Percentiles rank a stretch among this genome's conserved stretches.
phyloP scores from a whole-genome alignment of 2,888 invertebrate genomes.

The Homarus gammarus region DNA sequence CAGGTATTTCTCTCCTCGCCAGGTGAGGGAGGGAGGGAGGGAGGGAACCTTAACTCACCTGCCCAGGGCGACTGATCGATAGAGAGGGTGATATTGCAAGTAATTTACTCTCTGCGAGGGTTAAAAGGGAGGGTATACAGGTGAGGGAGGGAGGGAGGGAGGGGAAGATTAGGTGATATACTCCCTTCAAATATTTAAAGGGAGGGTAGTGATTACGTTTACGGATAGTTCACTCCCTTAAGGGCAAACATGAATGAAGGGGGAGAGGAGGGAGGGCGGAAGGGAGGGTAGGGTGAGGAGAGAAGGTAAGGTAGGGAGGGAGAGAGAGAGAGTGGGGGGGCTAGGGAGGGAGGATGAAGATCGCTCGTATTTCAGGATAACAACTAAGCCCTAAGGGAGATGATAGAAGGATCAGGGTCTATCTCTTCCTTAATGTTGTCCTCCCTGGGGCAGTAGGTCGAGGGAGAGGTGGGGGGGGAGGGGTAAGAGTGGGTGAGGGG shows the following conservation, averaged over 20 bases:
- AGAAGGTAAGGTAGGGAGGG: too few relatives aligned
- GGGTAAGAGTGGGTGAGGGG: background rate
- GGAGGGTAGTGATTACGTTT: background rate
- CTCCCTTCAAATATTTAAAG: background rate
- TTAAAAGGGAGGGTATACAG: too few relatives aligned
- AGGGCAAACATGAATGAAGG: background rate
- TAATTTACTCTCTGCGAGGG: background rate
- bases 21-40: background rate
- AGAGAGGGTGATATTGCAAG: background rate
- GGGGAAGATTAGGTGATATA: too few relatives aligned
- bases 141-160: background rate
- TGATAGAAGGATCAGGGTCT: background rate
- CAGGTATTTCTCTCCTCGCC: background rate
- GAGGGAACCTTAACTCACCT: background rate
- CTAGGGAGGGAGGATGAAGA: background rate
- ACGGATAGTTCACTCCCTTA: slow-evolving; percentile 1
- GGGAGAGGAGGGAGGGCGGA: background rate
- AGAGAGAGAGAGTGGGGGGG: background rate
- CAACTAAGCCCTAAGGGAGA: background rate
- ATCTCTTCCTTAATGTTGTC: slow-evolving; percentile 1
- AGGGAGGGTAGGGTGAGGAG: background rate
- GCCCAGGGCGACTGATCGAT: background rate
- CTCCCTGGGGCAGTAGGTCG: background rate
- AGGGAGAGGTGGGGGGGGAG: background rate
- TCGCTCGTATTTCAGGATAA: background rate